Evolutionary conservation across 2,113 vertebrate genomes (phyloP), one percentile per base, ranked within the genome.

Genomic region (Burhinus bistriatus): DNA sequence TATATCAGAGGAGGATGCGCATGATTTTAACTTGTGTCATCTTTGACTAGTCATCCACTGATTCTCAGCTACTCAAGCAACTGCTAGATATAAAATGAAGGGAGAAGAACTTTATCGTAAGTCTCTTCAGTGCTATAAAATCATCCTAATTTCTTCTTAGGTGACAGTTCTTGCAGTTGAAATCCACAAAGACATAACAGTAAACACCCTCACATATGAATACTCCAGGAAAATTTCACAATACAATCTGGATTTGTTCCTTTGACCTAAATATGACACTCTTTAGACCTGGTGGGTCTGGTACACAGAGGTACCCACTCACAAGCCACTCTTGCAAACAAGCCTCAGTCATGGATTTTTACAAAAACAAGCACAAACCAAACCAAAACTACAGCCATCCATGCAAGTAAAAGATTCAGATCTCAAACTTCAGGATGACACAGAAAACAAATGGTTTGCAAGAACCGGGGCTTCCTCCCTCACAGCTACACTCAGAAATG

Each of bases 381-480:
- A 72, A 36, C 22, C 32, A 57, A 85, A 95, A 76, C 22, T 68
- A 62, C 77, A 86, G 59, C 21, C 23, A 47, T 27, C 40, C 52
- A 82, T 18, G 20, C 49, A 91, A 82, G 88, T n/a, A 62, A 61
- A 85, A 92, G n/a, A 72, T 40, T 77, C 75, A 65, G 10, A 65
- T 61, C 34, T 87, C 55, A 72, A n/a, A 58, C n/a, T 45, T 88
- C 71, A 79, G 69, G 80, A 73, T 54, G 68, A 62, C 65, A 95
- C 12, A 93, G 45, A 94, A 97, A 92, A 73, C 19, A 94, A 93
- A 75, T 44, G 34, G 38, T 85, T 58, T 57, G 38, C 84, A 93
- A 69, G 70, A 94, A 72, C 6, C 0, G 30, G n/a, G 82, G 65
- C 44, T 90, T 81, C 86, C 71, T 94, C 71, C 57, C 72, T 91